Base-by-base conservation (phyloP, 2,113 vertebrate genomes). In the Rostratula benghalensis region DNA sequence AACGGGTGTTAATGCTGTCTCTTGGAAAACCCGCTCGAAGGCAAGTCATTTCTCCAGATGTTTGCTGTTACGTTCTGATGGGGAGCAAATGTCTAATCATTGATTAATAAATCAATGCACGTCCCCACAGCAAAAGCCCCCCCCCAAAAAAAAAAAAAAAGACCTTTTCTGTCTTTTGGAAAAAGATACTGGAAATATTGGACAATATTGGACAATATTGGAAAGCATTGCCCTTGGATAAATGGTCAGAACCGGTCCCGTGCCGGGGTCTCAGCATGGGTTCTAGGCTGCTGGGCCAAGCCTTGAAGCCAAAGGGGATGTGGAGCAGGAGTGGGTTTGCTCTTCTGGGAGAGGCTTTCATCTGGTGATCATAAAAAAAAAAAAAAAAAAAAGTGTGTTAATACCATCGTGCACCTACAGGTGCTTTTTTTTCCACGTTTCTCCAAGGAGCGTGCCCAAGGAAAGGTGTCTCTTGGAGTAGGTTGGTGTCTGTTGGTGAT, bases 161-260 rank as follows among this genome's bases (percentile, higher is more conserved):
- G 21, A 8, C 20, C 12, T n/a, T 57, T 57, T n/a, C 11, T 53
- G 27, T 53, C 15, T 53, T 53, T 53, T 28, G 27, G 51, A 28
- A 53, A 53, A 53, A 53, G 39, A 39, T 39, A 39, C 11, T 39
- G 39, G 39, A 39, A 39, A 39, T 39, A 39, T 39, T 39, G 39
- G 39, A 39, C 39, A 28, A 53, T 53, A 28, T 30, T 53, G 51
- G 25, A 28, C 20, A 30, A 63, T 57, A 67, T 9, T 3, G 59
- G 51, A 31, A 77, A 30, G 25, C 2, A 0, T 78, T 51, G 63
- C 31, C 30, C 43, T 51, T 75, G n/a, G 13, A 10, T 5, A 5
- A 28, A 5, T 41, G 24, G n/a, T 16, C 14, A 10, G 5, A 10
- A 4, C 6, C 4, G 12, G 6, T 8, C 48, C 2, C 1, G 3